These are phyloP conservation scores for pig (Sus scrofa) DNA, from an alignment of 2,113 vertebrate genomes.

Conservation along the genomic window DNA sequence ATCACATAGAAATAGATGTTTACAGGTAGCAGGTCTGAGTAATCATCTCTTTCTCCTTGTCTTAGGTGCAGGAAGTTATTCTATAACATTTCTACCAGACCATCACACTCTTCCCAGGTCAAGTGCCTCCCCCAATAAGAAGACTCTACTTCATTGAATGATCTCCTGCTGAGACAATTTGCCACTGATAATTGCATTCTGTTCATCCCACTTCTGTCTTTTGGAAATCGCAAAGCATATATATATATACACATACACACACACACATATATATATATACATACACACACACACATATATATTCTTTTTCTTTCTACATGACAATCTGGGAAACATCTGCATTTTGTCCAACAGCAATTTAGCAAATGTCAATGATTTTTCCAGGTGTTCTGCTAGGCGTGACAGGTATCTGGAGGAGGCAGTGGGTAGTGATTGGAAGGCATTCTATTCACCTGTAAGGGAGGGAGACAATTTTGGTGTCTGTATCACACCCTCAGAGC, in stretches of 20 bases:
- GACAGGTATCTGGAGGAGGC: neutral
- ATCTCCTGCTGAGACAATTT: neutral
- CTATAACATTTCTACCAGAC: neutral
- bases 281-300: too few species aligned
- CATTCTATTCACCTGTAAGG: neutral
- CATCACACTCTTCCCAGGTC: neutral
- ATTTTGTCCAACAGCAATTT: neutral
- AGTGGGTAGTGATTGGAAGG: neutral
- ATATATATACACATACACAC: neutral
- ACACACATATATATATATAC: too few species aligned
- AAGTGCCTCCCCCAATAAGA: neutral
- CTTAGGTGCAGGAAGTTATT: neutral
- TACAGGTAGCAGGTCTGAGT: neutral
- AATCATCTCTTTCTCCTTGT: neutral
- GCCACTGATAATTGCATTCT: neutral
- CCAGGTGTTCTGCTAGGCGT: neutral
- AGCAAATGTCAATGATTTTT: neutral
- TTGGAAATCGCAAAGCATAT: neutral
- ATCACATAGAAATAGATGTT: neutral
- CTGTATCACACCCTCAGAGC: rapidly evolving
- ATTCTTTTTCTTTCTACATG: neutral
- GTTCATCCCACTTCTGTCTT: neutral
- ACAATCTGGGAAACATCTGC: neutral
- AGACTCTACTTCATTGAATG: neutral
- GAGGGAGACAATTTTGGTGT: neutral